Percentiles rank a stretch among this genome's conserved stretches.
These are phyloP conservation scores for Halichondria panicea DNA, from an alignment of 37 sponge, comb jelly and placozoan genomes.

Conservation along the genomic window DNA sequence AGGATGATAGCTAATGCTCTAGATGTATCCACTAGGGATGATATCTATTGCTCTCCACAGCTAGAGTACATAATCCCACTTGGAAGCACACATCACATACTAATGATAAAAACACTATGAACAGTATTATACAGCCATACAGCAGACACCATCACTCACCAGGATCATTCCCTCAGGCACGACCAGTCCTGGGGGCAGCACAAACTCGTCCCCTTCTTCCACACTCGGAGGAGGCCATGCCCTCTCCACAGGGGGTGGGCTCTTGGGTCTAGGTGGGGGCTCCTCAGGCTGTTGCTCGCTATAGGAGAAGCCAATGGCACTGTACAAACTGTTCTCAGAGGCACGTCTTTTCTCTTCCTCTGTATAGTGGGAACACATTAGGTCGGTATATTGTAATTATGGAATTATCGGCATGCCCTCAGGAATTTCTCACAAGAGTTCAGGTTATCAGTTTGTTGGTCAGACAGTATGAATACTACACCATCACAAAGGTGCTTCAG, in stretches of 20 bases:
- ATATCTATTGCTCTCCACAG: too few species aligned
- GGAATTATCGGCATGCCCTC: neutral
- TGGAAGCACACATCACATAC: neutral
- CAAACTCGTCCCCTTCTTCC: slow-evolving; percentile 38
- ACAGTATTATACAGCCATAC: neutral
- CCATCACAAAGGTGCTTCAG: neutral
- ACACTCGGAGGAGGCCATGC: too few species aligned
- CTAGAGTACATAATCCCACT: slow-evolving; percentile 3
- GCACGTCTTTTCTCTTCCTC: slow-evolving; percentile 71
- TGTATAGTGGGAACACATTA: neutral
- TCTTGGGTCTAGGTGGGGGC: slow-evolving; percentile 45
- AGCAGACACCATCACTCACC: slow-evolving; percentile 23
- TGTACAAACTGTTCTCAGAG: slow-evolving; percentile 29
- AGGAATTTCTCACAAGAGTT: neutral
- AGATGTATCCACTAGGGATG: too few species aligned
- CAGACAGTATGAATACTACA: slow-evolving; percentile 4
- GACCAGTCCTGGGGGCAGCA: slow-evolving; percentile 30
- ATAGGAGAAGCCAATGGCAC: slow-evolving; percentile 74
- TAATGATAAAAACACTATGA: neutral
- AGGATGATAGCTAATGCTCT: too few species aligned
- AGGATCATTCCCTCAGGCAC: slow-evolving; percentile 38
- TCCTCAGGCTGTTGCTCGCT: slow-evolving; percentile 24
- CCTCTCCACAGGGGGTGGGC: too few species aligned
- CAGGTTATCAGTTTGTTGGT: slow-evolving; percentile 9
- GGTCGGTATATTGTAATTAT: neutral